These are phyloP conservation scores for Drosophila subobscura DNA, from an alignment of 1,140 invertebrate species.

Conservation along the genomic window DNA sequence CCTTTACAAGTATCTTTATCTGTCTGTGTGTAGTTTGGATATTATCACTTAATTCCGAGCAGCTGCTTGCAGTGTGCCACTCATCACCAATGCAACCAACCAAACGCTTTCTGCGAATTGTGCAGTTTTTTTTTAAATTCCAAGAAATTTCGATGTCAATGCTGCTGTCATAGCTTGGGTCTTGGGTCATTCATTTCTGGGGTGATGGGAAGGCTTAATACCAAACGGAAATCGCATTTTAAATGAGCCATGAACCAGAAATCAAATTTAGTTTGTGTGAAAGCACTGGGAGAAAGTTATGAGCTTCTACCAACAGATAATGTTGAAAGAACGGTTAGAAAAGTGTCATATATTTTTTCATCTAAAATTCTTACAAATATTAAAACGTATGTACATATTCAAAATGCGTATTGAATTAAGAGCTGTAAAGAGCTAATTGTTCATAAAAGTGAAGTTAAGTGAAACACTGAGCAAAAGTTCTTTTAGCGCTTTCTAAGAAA, in stretches of 20 bases:
- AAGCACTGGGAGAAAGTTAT: not conserved
- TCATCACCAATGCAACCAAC: constrained; percentile 23
- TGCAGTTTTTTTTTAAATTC: constrained; percentile 21
- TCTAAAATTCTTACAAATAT: too few species aligned
- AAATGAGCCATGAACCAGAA: constrained; percentile 43
- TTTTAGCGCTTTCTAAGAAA: too few species aligned
- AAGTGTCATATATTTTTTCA: too few species aligned
- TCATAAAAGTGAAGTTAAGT: too few species aligned
- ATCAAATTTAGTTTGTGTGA: constrained; percentile 42
- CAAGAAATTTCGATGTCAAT: constrained; percentile 15
- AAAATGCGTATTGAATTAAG: too few species aligned
- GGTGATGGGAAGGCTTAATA: not conserved
- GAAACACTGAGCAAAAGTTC: not conserved
- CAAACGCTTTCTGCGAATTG: constrained; percentile 1
- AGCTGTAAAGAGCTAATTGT: too few species aligned
- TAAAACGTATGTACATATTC: too few species aligned
- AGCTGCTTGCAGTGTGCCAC: constrained; percentile 45
- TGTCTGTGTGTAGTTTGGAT: constrained; percentile 38
- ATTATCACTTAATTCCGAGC: constrained; percentile 56
- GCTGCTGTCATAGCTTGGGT: constrained; percentile 18
- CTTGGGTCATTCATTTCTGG: constrained; percentile 36
- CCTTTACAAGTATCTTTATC: constrained; percentile 17
- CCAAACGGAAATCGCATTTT: constrained; percentile 51
- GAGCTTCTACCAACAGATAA: too few species aligned
- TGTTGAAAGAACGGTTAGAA: not conserved